phyloP scores from a whole-genome alignment of 37 sponge, comb jelly and placozoan genomes.

The Eunapius fragilis region DNA sequence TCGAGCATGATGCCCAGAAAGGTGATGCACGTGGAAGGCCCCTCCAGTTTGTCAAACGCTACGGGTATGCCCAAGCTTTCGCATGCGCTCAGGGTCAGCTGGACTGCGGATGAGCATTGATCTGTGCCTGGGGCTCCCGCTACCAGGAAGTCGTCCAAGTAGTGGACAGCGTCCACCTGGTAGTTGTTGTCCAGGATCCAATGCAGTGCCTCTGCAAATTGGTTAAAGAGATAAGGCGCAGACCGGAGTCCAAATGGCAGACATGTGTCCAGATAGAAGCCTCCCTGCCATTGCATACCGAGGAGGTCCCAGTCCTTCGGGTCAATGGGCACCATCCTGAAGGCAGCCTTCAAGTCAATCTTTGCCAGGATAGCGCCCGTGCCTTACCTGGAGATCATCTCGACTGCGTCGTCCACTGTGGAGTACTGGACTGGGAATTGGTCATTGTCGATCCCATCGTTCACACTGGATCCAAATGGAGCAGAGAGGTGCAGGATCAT shows the following conservation, averaged over 20 bases:
- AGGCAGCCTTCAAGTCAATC: constrained; percentile 26
- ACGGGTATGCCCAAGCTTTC: background rate
- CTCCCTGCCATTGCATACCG: constrained; percentile 29
- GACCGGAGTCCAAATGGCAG: constrained; percentile 43
- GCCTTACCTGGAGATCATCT: background rate
- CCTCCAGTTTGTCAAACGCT: constrained; percentile 15
- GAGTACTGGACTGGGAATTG: constrained; percentile 7
- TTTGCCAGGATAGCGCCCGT: constrained; percentile 4
- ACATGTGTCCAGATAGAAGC: constrained; percentile 14
- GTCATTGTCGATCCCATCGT: constrained; percentile 16
- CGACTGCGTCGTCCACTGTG: constrained; percentile 17
- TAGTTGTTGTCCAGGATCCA: constrained; percentile 16
- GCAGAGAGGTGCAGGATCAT: constrained; percentile 20
- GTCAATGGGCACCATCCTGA: constrained; percentile 12
- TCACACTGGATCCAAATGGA: constrained; percentile 20
- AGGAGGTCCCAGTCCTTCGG: constrained; percentile 31
- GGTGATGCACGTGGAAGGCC: constrained; percentile 8
- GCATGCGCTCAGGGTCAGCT: background rate
- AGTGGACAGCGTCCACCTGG: background rate
- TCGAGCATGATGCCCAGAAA: constrained; percentile 28
- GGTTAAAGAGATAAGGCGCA: constrained; percentile 17
- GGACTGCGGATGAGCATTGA: background rate
- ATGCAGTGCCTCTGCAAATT: constrained; percentile 25
- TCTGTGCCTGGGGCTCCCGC: background rate
- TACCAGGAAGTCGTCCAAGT: constrained; percentile 17